Base-by-base conservation (phyloP, 2,113 vertebrate genomes). In the Triplophysa siluroides region DNA sequence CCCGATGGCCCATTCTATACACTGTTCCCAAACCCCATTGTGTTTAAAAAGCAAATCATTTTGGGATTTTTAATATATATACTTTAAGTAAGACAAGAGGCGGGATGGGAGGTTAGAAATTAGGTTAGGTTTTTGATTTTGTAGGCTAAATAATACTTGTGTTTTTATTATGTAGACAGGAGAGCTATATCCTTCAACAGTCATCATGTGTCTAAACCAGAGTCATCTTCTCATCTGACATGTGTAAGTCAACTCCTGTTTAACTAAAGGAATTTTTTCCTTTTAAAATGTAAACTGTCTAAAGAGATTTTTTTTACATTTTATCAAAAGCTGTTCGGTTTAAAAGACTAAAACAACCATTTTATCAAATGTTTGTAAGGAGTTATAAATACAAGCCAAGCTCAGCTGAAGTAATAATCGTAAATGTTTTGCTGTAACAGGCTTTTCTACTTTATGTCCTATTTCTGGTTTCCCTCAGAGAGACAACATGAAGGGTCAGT, bases 151-250 rank as follows among this genome's bases (percentile, higher is more conserved):
- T 5, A 43, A 68, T 38, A 12, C 2, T 41, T 79, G 14, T 76
- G 23, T 61, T 74, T 72, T 26, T 65, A 4, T 83, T 60, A 90
- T 91, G 21, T 90, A 96, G 95, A 95, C 83, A 93, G 94, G 64
- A 94, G 94, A 91, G 93, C 95, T 41, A 96, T 96, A 90, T 96
- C 95, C 89, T 96, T 96, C 88, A 96, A 96, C 88, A 96, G 95
- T 86, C 95, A 96, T 88, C 92, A 95, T 14, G 95, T 96, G 83
- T 96, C 95, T 18, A 96, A 96, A 83, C 95, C 95, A 0, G 95
- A 96, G 84, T 96, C 94, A 0, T 95, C 95, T 0, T 96, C 95
- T 0, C 89, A 94, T 71, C 88, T 96, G 88, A 96, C 94, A 18
- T 94, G 92, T 81, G 95, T 96, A 91, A 87, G 94, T 68, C 52